Evolutionary conservation across 1,140 invertebrate genomes (phyloP), one percentile per base, ranked within the genome.

Genomic region (Plodia interpunctella): DNA sequence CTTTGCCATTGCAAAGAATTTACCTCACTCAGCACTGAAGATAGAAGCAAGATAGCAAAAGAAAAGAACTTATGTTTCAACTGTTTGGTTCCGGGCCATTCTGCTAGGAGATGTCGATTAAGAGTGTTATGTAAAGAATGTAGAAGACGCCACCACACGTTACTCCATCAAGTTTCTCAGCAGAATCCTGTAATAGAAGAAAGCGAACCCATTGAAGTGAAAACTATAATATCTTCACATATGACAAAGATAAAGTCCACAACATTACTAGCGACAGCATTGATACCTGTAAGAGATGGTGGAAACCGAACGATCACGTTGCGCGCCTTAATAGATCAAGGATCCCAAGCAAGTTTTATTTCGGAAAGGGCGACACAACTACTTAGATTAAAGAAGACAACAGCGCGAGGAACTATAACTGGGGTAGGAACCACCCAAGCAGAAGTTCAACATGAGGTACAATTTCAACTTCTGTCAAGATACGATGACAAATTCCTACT

Each of bases 61-160:
- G 44, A 49, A 15, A 54, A 62, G 8, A 64, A 60, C 9, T 60
- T 74, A 52, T 74, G 72, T 32, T 74, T 59, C 50, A 74, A 74
- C 32, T 74, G 66, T 35, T 51, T 69, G 35, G 44, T 35, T 44
- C 6, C 55, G 5, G 60, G 60, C 17, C 71, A 73, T 59, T 55
- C 57, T 32, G 65, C 54, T n/a, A 59, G 19, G 15, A 18, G 51
- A n/a, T 69, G 70, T 57, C 57, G 64, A 2, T 5, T 57, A 9
- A 57, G 52, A 53, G 15, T 52, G n/a, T 59, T 50, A 18, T 72
- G 70, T 32, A 52, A 49, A 57, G 38, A 62, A 20, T 74, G 71
- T 54, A 59, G 57, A 19, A 60, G 49, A 61, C 65, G 67, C 55
- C 71, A 73, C 44, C 68, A 73, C 20, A 55, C 65, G 11, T 54